Evolutionary conservation across 2,113 vertebrate genomes (phyloP).

Genomic region (Xenopus borealis): DNA sequence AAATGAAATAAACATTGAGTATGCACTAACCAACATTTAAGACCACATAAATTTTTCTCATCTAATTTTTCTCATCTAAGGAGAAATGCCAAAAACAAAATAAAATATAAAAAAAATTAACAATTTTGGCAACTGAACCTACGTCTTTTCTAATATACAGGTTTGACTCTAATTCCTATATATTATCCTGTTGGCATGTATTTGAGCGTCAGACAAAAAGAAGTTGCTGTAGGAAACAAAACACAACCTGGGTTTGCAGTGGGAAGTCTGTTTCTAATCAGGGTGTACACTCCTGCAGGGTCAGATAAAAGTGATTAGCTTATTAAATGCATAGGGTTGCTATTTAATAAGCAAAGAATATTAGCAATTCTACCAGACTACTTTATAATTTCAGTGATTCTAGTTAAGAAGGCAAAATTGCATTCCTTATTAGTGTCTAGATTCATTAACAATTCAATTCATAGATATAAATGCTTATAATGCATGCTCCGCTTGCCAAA

Average conservation of each 20-base stretch:
- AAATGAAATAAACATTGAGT: too few species aligned
- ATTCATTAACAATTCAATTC: conserved; percentile 85
- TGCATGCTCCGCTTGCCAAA: conserved; percentile 79
- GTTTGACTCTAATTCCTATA: too few species aligned
- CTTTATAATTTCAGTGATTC: conserved; percentile 78
- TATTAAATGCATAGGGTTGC: conserved; percentile 77
- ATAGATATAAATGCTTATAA: conserved; percentile 83
- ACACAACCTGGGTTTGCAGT: conserved; percentile 56
- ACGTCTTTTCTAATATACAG: too few species aligned
- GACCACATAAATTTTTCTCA: too few species aligned
- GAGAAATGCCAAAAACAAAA: too few species aligned
- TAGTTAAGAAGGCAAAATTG: conserved; percentile 79
- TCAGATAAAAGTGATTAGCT: conserved; percentile 80
- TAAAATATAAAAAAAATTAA: too few species aligned
- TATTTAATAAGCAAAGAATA: conserved; percentile 81
- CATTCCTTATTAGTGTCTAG: conserved; percentile 81
- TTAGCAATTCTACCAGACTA: conserved; percentile 75
- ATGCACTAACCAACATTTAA: too few species aligned
- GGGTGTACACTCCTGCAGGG: conserved; percentile 71
- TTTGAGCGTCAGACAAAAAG: neutral
- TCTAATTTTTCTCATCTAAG: too few species aligned
- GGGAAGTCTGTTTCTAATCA: conserved; percentile 74
- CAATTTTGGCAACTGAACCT: too few species aligned
- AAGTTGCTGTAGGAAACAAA: neutral
- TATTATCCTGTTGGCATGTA: neutral